Evolutionary conservation across 2,113 vertebrate species (phyloP).

Genomic region (Oncorhynchus mykiss): DNA sequence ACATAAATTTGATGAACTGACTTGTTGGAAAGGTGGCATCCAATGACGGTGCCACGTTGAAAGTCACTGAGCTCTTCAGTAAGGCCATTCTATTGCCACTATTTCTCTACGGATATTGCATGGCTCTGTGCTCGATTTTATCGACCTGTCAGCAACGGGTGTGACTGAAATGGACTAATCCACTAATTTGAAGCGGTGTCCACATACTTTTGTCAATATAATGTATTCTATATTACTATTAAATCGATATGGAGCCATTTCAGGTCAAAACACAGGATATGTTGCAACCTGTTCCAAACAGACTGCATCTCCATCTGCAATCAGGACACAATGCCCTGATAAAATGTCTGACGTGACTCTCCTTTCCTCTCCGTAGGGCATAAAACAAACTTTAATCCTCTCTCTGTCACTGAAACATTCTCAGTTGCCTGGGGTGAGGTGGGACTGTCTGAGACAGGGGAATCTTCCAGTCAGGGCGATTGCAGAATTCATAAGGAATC

Average conservation of each 20-base stretch:
- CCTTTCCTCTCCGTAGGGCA: conserved; percentile 12
- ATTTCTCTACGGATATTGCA: no score
- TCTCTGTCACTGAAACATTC: conserved; percentile 28
- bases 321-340: conserved; percentile 7
- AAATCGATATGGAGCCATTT: background rate
- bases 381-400: conserved; percentile 39
- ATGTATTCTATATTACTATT: no score
- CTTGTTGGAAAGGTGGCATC: no score
- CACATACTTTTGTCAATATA: no score
- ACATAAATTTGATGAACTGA: no score
- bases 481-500: conserved; percentile 31
- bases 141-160: no score
- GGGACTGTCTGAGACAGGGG: conserved; percentile 25
- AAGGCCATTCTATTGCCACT: no score
- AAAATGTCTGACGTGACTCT: conserved; percentile 9
- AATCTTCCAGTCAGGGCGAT: conserved; percentile 34
- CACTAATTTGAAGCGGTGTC: no score
- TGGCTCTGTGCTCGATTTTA: no score
- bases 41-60: no score
- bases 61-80: no score
- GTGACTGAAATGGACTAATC: no score
- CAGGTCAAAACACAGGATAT: conserved; percentile 26
- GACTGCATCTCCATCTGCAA: conserved; percentile 10
- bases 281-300: conserved; percentile 18
- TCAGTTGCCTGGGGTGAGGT: conserved; percentile 20